Evolutionary conservation across 2,113 vertebrate species (phyloP), one percentile per base, ranked within the genome.

Genomic region (Trochalopteron elliotii): DNA sequence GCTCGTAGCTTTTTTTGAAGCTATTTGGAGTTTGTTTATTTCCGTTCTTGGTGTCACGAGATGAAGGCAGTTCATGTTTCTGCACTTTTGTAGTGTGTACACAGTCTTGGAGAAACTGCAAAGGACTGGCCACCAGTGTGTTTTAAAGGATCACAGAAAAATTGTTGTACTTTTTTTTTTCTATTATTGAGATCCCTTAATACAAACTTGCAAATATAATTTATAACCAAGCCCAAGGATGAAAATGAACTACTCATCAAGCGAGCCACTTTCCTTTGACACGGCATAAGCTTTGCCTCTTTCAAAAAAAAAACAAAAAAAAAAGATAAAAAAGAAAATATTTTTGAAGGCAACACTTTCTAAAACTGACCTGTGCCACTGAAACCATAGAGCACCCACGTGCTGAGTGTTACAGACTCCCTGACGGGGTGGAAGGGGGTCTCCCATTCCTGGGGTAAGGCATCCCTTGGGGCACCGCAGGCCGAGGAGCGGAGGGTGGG

Each of bases 1-100:
- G 8, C 96, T 94, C 89, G 7, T 95, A 96, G 96, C 96, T 96
- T 97, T 96, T 94, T 92, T 49, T 18, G 93, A 97, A 97, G 95
- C 97, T 96, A 95, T 93, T 87, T 5, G 47, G 93, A 96, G 94
- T 97, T 97, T 83, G 92, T 96, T 97, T 96, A 85, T 97, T 96
- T 96, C 82, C 77, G 85, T 96, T 95, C 95, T 96, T 81, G 93
- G 81, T 96, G 93, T 97, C 92, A 89, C 68, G 3, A 91, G 90
- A 94, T 75, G 85, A 96, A 93, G 92, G 96, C 95, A 63, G 76
- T 92, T 95, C 50, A 3, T 57, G 60, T 95, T 87, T 87, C 95
- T 93, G 95, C 95, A 95, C 94, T 97, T 94, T 61, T 83, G 93
- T 96, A 80, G 82, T 91, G 94, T 94, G 90, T 96, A 82, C 84